Evolutionary conservation across 2,113 vertebrate species (phyloP).

Genomic region (Cyanoramphus novaezelandiae): DNA sequence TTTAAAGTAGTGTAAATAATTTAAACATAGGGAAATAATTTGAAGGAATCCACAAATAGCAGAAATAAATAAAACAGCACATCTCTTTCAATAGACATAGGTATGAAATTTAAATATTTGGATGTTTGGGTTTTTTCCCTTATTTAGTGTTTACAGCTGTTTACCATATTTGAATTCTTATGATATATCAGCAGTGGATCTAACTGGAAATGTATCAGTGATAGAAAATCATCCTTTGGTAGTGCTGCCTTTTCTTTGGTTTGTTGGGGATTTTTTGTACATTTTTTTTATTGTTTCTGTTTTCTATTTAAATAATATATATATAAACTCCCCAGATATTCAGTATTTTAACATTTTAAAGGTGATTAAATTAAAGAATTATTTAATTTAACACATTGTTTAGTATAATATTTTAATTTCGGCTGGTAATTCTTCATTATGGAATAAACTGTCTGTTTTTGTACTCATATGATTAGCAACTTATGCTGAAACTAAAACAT

Average conservation of each 20-base stretch:
- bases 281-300: background rate
- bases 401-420: background rate
- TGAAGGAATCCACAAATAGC: background rate
- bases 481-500: background rate
- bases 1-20: background rate
- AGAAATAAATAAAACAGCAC: background rate
- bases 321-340: background rate
- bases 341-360: background rate
- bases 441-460: background rate
- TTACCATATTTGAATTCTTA: background rate
- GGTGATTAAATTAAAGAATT: background rate
- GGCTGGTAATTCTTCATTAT: background rate
- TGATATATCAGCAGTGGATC: background rate
- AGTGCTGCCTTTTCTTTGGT: background rate
- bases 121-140: background rate
- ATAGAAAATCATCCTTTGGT: background rate
- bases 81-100: background rate
- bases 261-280: background rate
- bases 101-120: background rate
- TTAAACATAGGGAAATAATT: background rate
- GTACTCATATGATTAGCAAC: accelerated
- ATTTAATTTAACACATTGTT: background rate
- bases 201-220: background rate
- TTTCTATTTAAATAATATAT: background rate
- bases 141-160: background rate